Evolutionary conservation across 2,797 vertebrate species (phyloP).

Genomic region (Cephalopachus bancanus): DNA sequence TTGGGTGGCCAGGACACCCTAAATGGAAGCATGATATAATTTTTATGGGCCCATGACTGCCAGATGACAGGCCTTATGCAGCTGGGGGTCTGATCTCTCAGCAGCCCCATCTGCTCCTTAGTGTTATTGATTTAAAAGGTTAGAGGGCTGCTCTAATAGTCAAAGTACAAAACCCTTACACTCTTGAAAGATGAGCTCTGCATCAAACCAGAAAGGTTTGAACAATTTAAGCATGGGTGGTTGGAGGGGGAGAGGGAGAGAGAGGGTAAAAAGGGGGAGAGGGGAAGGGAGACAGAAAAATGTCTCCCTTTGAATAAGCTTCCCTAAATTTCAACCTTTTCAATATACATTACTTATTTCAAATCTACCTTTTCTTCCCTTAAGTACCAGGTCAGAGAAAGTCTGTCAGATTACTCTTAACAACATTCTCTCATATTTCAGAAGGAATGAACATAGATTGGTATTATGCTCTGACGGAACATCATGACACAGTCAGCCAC

Average conservation of each 20-base stretch:
- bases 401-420: not conserved
- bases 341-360: not conserved
- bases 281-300: not conserved
- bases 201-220: not conserved
- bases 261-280: no score
- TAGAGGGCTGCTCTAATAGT: not conserved
- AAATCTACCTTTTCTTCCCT: slow-evolving; percentile 29
- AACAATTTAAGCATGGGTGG: not conserved
- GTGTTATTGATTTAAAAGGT: slow-evolving; percentile 6
- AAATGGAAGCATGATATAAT: not conserved
- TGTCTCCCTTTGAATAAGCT: not conserved
- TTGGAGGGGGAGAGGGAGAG: rapidly evolving
- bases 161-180: not conserved
- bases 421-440: not conserved
- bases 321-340: slow-evolving; percentile 1
- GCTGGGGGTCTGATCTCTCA: not conserved
- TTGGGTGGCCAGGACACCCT: not conserved
- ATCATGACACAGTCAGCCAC: not conserved
- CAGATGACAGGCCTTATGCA: not conserved
- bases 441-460: not conserved
- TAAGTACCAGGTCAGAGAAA: slow-evolving; percentile 15
- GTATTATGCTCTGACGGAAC: not conserved
- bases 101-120: not conserved
- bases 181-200: not conserved
- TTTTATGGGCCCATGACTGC: not conserved